Evolutionary conservation across 2,888 invertebrate species (phyloP).

Genomic region (Sisyra nigra): DNA sequence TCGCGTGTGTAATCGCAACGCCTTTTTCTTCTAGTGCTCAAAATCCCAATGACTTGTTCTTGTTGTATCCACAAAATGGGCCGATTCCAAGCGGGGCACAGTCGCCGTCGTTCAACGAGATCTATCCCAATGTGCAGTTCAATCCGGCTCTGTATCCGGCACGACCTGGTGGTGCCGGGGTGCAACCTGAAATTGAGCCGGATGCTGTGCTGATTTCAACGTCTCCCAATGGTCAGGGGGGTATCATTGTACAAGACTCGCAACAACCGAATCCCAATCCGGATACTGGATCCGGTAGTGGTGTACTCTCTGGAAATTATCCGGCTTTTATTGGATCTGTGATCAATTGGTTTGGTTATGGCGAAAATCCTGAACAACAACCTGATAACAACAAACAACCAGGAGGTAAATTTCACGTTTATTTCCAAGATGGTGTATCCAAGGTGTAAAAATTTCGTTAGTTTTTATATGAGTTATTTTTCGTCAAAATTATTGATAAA

Average conservation of each 20-base stretch:
- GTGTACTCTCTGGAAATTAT: slow-evolving; percentile 11
- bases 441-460: too few relatives aligned
- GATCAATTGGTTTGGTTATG: slow-evolving; percentile 6
- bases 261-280: slow-evolving; percentile 18
- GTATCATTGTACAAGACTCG: too few relatives aligned
- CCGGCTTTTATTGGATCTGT: slow-evolving; percentile 4
- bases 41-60: background rate
- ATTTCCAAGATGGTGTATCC: too few relatives aligned
- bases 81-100: background rate
- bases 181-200: slow-evolving; percentile 29
- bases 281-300: slow-evolving; percentile 28
- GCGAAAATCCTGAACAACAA: background rate
- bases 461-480: too few relatives aligned
- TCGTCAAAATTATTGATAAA: too few relatives aligned
- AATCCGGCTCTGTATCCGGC: slow-evolving; percentile 3
- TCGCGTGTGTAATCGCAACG: too few relatives aligned
- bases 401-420: too few relatives aligned
- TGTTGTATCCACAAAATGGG: background rate
- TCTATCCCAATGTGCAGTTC: slow-evolving; percentile 7
- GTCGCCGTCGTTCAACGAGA: slow-evolving; percentile 3
- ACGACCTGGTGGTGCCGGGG: slow-evolving; percentile 17
- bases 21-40: background rate
- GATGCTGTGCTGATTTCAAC: slow-evolving; percentile 33
- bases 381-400: background rate
- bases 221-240: slow-evolving; percentile 12